Conservation (phyloP, 1,140 invertebrate genomes). For the Zaprionus nigranus region DNA sequence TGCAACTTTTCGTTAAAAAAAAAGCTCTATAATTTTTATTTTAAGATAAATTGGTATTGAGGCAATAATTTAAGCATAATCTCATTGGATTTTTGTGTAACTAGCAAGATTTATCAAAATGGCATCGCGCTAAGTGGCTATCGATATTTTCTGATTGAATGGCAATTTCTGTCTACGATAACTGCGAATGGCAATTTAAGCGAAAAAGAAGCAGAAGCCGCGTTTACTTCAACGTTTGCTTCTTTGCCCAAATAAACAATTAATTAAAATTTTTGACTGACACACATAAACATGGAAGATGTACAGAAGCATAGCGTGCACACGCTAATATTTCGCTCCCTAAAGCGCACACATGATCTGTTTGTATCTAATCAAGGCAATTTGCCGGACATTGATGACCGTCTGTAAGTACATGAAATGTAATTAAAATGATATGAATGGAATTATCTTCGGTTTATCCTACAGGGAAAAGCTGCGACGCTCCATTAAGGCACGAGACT, state of each 20-base stretch:
- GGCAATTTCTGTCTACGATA: not conserved
- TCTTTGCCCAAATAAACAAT: constrained; percentile 29
- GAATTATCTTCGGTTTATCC: not conserved
- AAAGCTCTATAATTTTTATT: not conserved
- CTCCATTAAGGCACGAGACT: constrained; percentile 92
- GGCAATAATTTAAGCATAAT: not conserved
- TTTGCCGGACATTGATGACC: constrained; percentile 93
- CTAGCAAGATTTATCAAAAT: not conserved
- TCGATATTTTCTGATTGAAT: constrained; percentile 1
- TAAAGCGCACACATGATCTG: constrained; percentile 99
- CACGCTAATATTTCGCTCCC: constrained; percentile 97
- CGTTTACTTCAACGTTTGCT: constrained; percentile 35
- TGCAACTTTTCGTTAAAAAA: not conserved
- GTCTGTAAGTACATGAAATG: constrained; percentile 88
- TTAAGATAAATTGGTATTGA: not conserved
- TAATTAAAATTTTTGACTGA: constrained; percentile 1
- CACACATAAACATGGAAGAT: constrained; percentile 87
- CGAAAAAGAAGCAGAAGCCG: constrained; percentile 32
- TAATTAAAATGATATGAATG: not conserved
- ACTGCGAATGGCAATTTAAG: constrained; percentile 21
- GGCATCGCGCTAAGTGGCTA: not conserved
- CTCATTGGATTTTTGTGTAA: not conserved
- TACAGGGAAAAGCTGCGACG: constrained; percentile 91
- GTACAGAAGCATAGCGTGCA: constrained; percentile 98
- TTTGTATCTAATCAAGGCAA: constrained; percentile 96